Evolutionary conservation across 2,113 vertebrate genomes (phyloP), one percentile per base, ranked within the genome.

Genomic region (Sinocyclocheilus rhinocerous): DNA sequence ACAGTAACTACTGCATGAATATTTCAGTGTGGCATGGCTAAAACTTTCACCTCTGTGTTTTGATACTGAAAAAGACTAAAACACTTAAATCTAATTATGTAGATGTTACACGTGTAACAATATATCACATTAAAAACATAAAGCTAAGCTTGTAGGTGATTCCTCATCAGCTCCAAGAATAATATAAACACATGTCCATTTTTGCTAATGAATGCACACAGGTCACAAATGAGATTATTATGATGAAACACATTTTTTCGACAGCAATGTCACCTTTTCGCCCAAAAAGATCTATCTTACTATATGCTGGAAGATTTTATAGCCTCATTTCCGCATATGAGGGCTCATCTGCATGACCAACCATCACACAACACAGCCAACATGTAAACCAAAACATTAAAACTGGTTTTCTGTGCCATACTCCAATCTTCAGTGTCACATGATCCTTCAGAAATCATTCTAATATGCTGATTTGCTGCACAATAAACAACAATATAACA

Each of bases 381-480:
- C 45, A 52, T 50, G 45, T 50, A 50, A 26, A 50, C 80, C 63
- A 82, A 82, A 69, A 81, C 42, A 33, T 13, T 18, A 11, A 67
- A 81, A 81, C 61, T 50, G 79, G 42, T 50, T 81, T 67, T 50
- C 61, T 50, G 5, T 39, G n/a, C 22, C 24, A 81, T n/a, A n/a
- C n/a, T n/a, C n/a, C n/a, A n/a, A n/a, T n/a, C n/a, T n/a, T n/a
- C n/a, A n/a, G n/a, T n/a, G n/a, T n/a, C n/a, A n/a, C n/a, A n/a
- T n/a, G n/a, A n/a, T n/a, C n/a, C n/a, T n/a, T n/a, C n/a, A n/a
- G n/a, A n/a, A n/a, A n/a, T n/a, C n/a, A n/a, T n/a, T n/a, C n/a
- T n/a, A n/a, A n/a, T n/a, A n/a, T n/a, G n/a, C n/a, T n/a, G n/a
- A n/a, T n/a, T n/a, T n/a, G n/a, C n/a, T n/a, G n/a, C n/a, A n/a